phyloP scores from a whole-genome alignment of 30 jellyfish, hydroid and myxozoan species.

The Rhopilema esculentum region DNA sequence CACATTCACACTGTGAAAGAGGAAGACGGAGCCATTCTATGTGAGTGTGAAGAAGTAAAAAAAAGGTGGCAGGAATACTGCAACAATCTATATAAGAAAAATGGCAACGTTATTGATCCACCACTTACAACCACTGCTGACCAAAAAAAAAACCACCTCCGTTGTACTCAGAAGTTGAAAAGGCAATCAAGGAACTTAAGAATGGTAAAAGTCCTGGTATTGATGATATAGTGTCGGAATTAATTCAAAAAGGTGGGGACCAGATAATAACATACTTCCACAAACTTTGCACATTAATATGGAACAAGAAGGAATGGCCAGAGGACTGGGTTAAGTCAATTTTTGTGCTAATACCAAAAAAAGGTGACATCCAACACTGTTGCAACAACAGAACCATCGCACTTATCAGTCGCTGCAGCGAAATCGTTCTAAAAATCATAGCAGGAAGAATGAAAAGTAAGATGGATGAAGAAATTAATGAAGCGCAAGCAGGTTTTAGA shows the following conservation, averaged over 20 bases:
- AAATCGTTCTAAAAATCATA: conserved; percentile 35
- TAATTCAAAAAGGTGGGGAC: conserved; percentile 30
- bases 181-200: conserved; percentile 47
- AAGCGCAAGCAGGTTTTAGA: conserved; percentile 44
- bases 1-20: not conserved
- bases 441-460: conserved; percentile 13
- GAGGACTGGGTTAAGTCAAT: conserved; percentile 40
- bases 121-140: too few relatives aligned
- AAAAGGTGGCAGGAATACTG: conserved; percentile 26
- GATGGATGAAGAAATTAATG: conserved; percentile 18
- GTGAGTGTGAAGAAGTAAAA: conserved; percentile 9
- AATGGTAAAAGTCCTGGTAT: conserved; percentile 41
- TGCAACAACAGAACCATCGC: conserved; percentile 41
- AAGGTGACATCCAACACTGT: conserved; percentile 43
- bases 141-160: conserved; percentile 47
- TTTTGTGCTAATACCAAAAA: conserved; percentile 53
- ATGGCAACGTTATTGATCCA: not conserved
- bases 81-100: not conserved
- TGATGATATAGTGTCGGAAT: conserved; percentile 44
- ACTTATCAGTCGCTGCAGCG: conserved; percentile 50
- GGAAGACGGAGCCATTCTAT: conserved; percentile 10
- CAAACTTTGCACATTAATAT: conserved; percentile 33
- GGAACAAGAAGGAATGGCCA: conserved; percentile 43
- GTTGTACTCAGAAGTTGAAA: conserved; percentile 16
- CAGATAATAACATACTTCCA: not conserved